Conservation (phyloP, 2,113 vertebrate genomes). For the Himantopus leucocephalus region DNA sequence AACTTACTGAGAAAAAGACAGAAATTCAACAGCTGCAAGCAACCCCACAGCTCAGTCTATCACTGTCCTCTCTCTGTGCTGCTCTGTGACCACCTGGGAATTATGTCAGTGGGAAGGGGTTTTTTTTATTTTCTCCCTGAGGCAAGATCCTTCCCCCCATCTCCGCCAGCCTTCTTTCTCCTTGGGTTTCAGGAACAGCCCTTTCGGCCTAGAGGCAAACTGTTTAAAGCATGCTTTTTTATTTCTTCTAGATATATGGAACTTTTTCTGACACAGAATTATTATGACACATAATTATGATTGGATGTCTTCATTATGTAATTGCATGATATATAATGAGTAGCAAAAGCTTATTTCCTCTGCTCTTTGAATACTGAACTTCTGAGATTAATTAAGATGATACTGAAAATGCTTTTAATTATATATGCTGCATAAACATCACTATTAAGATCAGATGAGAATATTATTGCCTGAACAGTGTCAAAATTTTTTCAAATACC, state of each 20-base stretch:
- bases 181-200: background rate
- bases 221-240: background rate
- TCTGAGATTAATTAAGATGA: conserved; percentile 45
- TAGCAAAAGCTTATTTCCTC: conserved; percentile 36
- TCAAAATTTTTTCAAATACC: background rate
- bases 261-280: conserved; percentile 8
- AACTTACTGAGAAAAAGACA: background rate
- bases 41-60: background rate
- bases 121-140: background rate
- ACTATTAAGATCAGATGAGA: conserved; percentile 41
- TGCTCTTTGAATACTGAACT: conserved; percentile 36
- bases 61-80: background rate
- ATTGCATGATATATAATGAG: conserved; percentile 40
- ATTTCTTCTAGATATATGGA: background rate
- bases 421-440: conserved; percentile 34
- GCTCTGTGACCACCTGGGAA: background rate
- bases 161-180: background rate
- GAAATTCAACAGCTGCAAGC: background rate
- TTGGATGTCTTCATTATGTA: conserved; percentile 24
- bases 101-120: background rate
- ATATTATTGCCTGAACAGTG: conserved; percentile 11
- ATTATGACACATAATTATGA: background rate
- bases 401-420: conserved; percentile 55
- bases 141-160: background rate
- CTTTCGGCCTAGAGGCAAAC: background rate